These are phyloP conservation scores for Globicephala melas DNA, from an alignment of 2,113 vertebrate species.

Conservation along the genomic window DNA sequence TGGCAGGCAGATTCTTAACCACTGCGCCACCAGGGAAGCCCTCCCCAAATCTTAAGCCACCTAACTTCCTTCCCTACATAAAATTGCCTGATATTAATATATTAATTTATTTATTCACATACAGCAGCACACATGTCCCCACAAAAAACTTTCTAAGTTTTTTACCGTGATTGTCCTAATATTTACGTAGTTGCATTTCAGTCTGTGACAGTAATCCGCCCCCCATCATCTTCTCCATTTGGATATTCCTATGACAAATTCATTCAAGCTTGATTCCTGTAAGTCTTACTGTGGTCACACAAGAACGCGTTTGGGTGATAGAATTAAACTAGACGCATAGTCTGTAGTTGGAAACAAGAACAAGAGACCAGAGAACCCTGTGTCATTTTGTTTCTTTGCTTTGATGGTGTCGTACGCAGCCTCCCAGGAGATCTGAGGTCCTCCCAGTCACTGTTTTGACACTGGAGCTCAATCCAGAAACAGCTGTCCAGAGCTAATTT, in stretches of 20 bases:
- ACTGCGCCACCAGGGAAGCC: too few relatives aligned
- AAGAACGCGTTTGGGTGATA: background rate
- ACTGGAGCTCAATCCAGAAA: slow-evolving; percentile 77
- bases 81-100: background rate
- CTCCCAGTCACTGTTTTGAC: slow-evolving; percentile 51
- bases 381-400: background rate
- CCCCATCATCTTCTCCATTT: background rate
- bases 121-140: background rate
- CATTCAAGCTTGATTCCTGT: background rate
- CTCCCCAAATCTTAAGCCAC: background rate
- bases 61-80: background rate
- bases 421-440: background rate
- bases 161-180: background rate
- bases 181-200: background rate
- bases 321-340: background rate
- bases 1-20: too few relatives aligned
- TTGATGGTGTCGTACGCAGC: fast-evolving
- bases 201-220: background rate
- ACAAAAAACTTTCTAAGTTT: background rate
- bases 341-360: background rate
- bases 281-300: background rate
- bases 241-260: background rate
- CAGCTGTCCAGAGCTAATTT: slow-evolving; percentile 87
- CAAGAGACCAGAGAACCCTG: background rate
- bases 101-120: background rate